phyloP scores from a whole-genome alignment of 1,140 invertebrate genomes.

The Lepidostoma basale region DNA sequence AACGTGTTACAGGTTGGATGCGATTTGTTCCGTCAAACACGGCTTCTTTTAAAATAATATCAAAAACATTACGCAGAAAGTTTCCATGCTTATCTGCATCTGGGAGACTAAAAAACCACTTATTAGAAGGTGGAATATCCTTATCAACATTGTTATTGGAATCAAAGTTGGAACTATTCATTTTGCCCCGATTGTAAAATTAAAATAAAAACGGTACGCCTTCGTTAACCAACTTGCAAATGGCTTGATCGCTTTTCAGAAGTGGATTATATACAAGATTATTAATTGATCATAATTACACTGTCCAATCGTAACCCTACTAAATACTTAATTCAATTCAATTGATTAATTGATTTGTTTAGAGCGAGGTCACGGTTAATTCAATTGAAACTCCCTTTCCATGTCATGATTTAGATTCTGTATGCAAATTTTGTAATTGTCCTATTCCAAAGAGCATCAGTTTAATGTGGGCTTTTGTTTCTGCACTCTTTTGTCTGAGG shows the following conservation, averaged over 20 bases:
- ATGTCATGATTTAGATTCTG: slow-evolving; percentile 20
- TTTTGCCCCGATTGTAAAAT: neutral
- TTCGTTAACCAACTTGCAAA: neutral
- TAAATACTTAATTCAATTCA: neutral
- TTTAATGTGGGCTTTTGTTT: slow-evolving; percentile 81
- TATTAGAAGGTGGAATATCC: neutral
- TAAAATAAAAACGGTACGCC: neutral
- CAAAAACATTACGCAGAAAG: slow-evolving; percentile 48
- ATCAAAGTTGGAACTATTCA: neutral
- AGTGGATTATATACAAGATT: neutral
- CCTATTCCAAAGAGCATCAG: slow-evolving; percentile 71
- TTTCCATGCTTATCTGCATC: slow-evolving; percentile 48
- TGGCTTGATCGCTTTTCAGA: no score
- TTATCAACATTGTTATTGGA: neutral
- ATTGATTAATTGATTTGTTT: slow-evolving; percentile 26
- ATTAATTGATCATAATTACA: slow-evolving; percentile 5
- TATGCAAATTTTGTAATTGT: slow-evolving; percentile 61
- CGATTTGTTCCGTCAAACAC: slow-evolving; percentile 75
- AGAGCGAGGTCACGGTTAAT: neutral
- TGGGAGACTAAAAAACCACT: slow-evolving; percentile 43
- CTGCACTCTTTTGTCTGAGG: slow-evolving; percentile 68
- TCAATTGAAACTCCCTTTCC: neutral
- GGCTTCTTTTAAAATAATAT: slow-evolving; percentile 72
- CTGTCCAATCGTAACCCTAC: neutral
- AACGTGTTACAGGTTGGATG: slow-evolving; percentile 74